Evolutionary conservation across 2,888 invertebrate genomes (phyloP), one percentile per base, ranked within the genome.

Genomic region (Charanyca ferruginea): DNA sequence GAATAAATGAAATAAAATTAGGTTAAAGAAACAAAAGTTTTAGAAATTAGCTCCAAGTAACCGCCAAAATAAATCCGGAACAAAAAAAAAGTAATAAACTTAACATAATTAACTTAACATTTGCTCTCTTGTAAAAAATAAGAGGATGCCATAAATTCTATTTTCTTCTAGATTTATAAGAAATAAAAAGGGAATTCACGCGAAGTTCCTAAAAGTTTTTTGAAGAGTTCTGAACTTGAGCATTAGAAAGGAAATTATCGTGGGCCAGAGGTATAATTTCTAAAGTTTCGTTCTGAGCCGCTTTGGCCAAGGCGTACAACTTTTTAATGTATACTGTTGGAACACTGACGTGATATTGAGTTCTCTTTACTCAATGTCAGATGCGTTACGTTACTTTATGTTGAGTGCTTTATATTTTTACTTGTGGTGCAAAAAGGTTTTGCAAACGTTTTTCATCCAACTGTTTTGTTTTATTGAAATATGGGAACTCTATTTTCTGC

Each of bases 171-270:
- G 86, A 89, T 91, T 89, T 87, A 84, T 85, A 83, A 87, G 84
- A 87, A 89, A 91, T 87, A 86, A 91, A 91, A 87, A 77, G 65
- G 55, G 83, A 85, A 88, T 86, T 87, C 83, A 84, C 81, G 78
- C 84, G 85, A 85, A 86, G 83, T 83, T 79, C 76, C 83, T 55
- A 74, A 85, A 91, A 91, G 74, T 88, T 91, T 81, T 88, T 86
- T 85, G 85, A 89, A 86, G 87, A 87, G 86, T 88, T 85, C 83
- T 85, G 81, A 91, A 91, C 90, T 92, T 90, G 73, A 83, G 85
- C 87, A 89, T 93, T 91, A 92, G 89, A 91, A 91, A 90, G 89
- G 88, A 91, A 93, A 93, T 92, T 91, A 92, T 90, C 86, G 87
- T 85, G 80, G 87, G 85, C 83, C 84, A 84, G 84, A 87, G 89